Evolutionary conservation across 2,888 invertebrate genomes (phyloP).

Genomic region (Pteria penguin): DNA sequence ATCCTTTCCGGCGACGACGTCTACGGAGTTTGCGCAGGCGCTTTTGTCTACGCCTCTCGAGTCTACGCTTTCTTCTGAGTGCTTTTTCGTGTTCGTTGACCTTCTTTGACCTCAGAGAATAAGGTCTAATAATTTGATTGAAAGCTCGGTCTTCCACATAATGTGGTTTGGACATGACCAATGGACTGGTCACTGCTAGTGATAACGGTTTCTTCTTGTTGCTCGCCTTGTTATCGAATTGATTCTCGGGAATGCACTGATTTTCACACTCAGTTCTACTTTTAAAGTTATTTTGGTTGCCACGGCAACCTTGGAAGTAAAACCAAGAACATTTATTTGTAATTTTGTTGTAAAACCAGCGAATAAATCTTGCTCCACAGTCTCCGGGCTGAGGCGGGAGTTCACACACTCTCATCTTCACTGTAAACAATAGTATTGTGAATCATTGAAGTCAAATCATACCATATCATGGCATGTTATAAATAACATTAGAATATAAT

Average conservation of each 20-base stretch:
- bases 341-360: constrained; percentile 73
- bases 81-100: constrained; percentile 42
- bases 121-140: constrained; percentile 48
- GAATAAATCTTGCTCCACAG: constrained; percentile 66
- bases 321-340: constrained; percentile 70
- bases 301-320: constrained; percentile 70
- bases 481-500: too few relatives aligned
- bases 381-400: constrained; percentile 64
- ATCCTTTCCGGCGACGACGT: constrained; percentile 42
- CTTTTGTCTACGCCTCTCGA: constrained; percentile 48
- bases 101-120: constrained; percentile 44
- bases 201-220: constrained; percentile 32
- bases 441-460: too few relatives aligned
- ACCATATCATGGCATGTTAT: too few relatives aligned
- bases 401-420: constrained; percentile 61
- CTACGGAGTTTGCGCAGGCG: constrained; percentile 51
- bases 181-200: constrained; percentile 40
- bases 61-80: constrained; percentile 46
- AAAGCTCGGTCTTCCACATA: constrained; percentile 41
- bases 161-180: constrained; percentile 49
- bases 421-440: constrained; percentile 47
- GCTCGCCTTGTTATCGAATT: constrained; percentile 38
- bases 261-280: constrained; percentile 63
- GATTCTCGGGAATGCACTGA: constrained; percentile 55
- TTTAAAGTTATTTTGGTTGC: constrained; percentile 72